A percentile compares a stretch with the other conserved stretches of the same genome.
phyloP scores from a whole-genome alignment of 64 coral and sea anemone species.

The Actinia tenebrosa region DNA sequence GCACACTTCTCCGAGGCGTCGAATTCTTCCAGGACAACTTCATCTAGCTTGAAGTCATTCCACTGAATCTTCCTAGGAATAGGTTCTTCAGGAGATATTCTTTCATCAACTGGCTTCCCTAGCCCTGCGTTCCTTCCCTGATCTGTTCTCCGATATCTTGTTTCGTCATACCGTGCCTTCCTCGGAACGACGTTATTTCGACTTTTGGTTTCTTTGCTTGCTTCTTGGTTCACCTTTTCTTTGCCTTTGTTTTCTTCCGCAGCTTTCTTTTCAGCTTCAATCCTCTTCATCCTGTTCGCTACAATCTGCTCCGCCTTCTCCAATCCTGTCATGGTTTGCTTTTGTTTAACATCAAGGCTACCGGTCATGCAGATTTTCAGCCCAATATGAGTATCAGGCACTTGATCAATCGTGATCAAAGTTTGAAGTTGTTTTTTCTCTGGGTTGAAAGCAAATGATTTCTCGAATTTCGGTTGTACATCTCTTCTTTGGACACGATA shows the following conservation, averaged over 20 bases:
- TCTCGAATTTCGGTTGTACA: neutral
- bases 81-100: neutral
- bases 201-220: neutral
- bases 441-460: neutral
- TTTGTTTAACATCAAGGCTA: neutral
- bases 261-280: conserved; percentile 15
- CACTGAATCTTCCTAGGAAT: neutral
- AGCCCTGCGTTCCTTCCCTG: neutral
- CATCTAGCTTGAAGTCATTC: neutral
- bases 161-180: neutral
- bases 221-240: neutral
- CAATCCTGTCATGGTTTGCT: neutral
- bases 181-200: too few relatives aligned
- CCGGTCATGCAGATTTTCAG: neutral
- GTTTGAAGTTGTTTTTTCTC: conserved; percentile 19
- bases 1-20: neutral
- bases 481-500: conserved; percentile 7
- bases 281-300: neutral
- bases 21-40: neutral
- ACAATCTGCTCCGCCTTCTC: conserved; percentile 14
- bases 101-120: neutral
- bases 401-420: neutral
- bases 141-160: neutral
- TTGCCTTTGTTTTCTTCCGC: neutral
- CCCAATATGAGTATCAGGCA: conserved; percentile 4